Conservation (phyloP, 2,797 vertebrate genomes). For the Taeniopygia guttata region DNA sequence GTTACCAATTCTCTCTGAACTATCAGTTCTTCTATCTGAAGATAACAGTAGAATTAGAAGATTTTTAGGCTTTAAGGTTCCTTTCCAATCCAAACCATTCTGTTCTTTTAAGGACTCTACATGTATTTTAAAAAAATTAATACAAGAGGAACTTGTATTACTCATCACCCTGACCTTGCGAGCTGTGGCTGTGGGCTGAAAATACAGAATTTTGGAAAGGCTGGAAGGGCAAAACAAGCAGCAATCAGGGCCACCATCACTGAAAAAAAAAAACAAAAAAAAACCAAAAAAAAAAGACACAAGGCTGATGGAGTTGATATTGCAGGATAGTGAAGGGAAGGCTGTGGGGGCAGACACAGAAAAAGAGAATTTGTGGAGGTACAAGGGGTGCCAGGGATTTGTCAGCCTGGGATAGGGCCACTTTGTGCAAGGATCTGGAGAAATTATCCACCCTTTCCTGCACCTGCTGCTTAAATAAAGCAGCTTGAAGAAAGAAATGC, state of each 20-base stretch:
- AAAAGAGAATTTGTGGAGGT: not conserved
- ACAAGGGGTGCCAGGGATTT: not conserved
- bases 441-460: not conserved
- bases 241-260: not conserved
- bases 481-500: not conserved
- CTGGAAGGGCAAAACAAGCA: not conserved
- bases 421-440: not conserved
- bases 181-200: not conserved
- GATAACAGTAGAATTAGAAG: too few relatives aligned
- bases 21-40: too few relatives aligned
- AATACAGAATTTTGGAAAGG: not conserved
- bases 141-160: not conserved
- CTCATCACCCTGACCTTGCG: not conserved
- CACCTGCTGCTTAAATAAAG: not conserved
- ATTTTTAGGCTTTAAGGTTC: not conserved
- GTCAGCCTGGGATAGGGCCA: not conserved
- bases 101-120: not conserved
- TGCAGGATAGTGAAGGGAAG: not conserved
- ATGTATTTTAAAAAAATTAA: rapidly evolving
- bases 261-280: not conserved
- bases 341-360: not conserved
- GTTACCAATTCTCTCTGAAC: not conserved
- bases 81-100: not conserved
- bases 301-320: not conserved
- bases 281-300: not conserved